Percentiles rank a stretch among this genome's conserved stretches.
phyloP scores from a whole-genome alignment of 2,888 invertebrate species.

The Melitaea athalia region DNA sequence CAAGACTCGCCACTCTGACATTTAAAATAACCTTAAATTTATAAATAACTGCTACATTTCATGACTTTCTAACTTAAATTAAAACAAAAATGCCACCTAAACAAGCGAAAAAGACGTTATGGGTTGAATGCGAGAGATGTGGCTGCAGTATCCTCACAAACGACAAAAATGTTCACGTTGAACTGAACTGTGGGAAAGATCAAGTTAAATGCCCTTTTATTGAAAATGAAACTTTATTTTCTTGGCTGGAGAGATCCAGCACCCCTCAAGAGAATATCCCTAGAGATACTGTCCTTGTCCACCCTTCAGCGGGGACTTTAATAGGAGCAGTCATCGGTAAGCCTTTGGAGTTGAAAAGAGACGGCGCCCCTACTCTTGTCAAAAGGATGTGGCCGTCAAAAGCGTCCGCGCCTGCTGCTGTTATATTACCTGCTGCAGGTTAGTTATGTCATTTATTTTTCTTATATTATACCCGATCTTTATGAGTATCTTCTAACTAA shows the following conservation, averaged over 20 bases:
- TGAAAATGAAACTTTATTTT: constrained; percentile 56
- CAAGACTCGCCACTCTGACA: background rate
- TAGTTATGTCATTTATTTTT: background rate
- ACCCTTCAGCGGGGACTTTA: constrained; percentile 66
- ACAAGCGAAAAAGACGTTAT: constrained; percentile 78
- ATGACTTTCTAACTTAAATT: constrained; percentile 29
- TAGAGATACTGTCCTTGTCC: constrained; percentile 66
- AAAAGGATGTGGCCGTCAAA: constrained; percentile 77
- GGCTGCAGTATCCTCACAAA: constrained; percentile 79
- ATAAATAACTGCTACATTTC: constrained; percentile 38
- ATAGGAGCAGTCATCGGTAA: constrained; percentile 72
- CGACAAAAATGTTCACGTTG: constrained; percentile 81
- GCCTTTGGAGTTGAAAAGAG: constrained; percentile 60
- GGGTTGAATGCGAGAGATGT: constrained; percentile 86
- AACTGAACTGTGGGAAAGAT: constrained; percentile 76
- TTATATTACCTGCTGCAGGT: constrained; percentile 73
- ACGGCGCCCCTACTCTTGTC: constrained; percentile 65
- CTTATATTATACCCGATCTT: background rate
- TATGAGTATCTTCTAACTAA: no score
- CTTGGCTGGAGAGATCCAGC: constrained; percentile 68
- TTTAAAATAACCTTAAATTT: constrained; percentile 28
- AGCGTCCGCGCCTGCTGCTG: constrained; percentile 69
- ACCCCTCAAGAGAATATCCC: constrained; percentile 65
- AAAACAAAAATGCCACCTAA: constrained; percentile 63
- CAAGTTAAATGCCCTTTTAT: constrained; percentile 73